A percentile compares a stretch with the other conserved stretches of the same genome.
Conservation (phyloP, 1,140 invertebrate genomes). For the Magallana ariakensis region DNA sequence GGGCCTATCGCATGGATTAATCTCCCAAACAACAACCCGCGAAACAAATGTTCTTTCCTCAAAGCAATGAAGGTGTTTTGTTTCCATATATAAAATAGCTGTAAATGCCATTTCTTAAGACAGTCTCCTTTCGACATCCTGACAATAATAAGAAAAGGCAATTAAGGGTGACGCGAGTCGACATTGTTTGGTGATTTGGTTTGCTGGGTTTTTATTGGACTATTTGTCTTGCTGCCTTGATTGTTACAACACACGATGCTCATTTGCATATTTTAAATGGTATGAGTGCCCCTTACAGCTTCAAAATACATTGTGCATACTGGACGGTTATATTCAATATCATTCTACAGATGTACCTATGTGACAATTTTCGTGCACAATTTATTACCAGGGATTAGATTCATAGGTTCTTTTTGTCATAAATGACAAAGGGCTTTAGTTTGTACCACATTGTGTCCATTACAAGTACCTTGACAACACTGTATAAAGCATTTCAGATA, state of each 20-base stretch:
- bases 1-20: background rate
- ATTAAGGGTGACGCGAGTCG: slow-evolving; percentile 1
- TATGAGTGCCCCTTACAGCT: background rate
- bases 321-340: background rate
- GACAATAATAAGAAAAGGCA: background rate
- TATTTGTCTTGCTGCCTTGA: background rate
- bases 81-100: slow-evolving; percentile 5
- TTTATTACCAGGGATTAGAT: background rate
- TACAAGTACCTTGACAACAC: too few relatives aligned
- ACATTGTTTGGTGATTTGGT: background rate
- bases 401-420: background rate
- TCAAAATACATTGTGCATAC: background rate
- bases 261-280: slow-evolving; percentile 16
- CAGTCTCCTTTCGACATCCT: background rate
- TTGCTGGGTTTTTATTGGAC: background rate
- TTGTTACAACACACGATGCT: background rate
- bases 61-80: slow-evolving; percentile 18
- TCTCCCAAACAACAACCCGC: background rate
- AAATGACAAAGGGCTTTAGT: background rate
- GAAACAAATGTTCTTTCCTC: slow-evolving; percentile 29
- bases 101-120: slow-evolving; percentile 21
- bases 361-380: background rate
- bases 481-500: too few relatives aligned
- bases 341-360: background rate
- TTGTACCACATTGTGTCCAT: too few relatives aligned